Percentiles rank a stretch among this genome's conserved stretches.
Conservation (phyloP, 1,140 invertebrate genomes). For the Sogatella furcifera region DNA sequence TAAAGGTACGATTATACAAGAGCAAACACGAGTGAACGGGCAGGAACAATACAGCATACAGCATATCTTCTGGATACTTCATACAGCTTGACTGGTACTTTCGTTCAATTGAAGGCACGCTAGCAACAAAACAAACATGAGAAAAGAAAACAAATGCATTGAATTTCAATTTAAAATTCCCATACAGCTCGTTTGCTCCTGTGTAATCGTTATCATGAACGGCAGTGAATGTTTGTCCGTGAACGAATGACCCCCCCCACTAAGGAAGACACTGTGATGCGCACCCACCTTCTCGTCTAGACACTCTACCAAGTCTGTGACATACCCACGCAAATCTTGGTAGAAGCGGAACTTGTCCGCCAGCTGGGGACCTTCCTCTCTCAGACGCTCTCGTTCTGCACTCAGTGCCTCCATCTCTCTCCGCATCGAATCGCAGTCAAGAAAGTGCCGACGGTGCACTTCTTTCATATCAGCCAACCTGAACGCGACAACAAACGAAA, state of each 20-base stretch:
- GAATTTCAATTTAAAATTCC: too few species aligned
- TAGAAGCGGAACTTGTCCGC: slow-evolving; percentile 79
- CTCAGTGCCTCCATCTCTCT: slow-evolving; percentile 49
- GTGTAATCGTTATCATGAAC: too few species aligned
- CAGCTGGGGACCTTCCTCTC: slow-evolving; percentile 50
- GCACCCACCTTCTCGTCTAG: slow-evolving; percentile 77
- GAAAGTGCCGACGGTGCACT: slow-evolving; percentile 43
- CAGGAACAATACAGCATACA: too few species aligned
- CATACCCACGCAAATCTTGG: slow-evolving; percentile 91
- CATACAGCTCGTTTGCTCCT: too few species aligned
- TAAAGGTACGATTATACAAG: too few species aligned
- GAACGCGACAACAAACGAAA: not conserved
- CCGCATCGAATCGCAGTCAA: slow-evolving; percentile 38
- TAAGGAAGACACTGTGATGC: slow-evolving; percentile 7
- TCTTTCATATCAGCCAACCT: slow-evolving; percentile 47
- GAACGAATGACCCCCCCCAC: slow-evolving; percentile 5
- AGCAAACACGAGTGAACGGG: too few species aligned
- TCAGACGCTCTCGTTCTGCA: slow-evolving; percentile 46
- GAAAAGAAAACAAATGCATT: too few species aligned
- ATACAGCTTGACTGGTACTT: too few species aligned
- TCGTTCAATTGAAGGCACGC: too few species aligned
- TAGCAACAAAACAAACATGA: too few species aligned
- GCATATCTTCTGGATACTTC: too few species aligned
- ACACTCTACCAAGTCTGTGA: slow-evolving; percentile 93
- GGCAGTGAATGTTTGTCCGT: not conserved